phyloP scores from a whole-genome alignment of 2,797 vertebrate genomes.

The Holocentrus rufus region DNA sequence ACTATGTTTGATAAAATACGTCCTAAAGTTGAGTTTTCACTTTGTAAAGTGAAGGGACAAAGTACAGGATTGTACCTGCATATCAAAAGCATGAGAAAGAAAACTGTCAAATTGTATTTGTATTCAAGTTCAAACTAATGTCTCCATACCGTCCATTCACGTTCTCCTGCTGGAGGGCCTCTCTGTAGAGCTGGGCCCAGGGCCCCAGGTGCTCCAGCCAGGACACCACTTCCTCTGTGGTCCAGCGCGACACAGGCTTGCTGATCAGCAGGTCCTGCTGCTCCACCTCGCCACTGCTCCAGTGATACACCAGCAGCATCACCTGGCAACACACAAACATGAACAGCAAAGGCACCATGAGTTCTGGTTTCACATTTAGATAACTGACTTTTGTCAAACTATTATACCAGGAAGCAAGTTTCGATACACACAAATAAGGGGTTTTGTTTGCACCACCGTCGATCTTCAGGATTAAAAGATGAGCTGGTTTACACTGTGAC shows the following conservation, averaged over 20 bases:
- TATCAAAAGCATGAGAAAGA: background rate
- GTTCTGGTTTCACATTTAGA: background rate
- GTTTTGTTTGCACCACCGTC: background rate
- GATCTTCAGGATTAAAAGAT: background rate
- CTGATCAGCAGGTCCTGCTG: slow-evolving; percentile 86
- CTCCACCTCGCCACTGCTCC: slow-evolving; percentile 88
- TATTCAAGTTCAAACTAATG: background rate
- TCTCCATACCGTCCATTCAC: slow-evolving; percentile 91
- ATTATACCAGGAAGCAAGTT: background rate
- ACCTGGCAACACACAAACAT: slow-evolving; percentile 80
- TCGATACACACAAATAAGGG: background rate
- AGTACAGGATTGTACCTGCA: too few relatives aligned
- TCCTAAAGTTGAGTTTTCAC: too few relatives aligned
- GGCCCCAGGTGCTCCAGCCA: slow-evolving; percentile 93
- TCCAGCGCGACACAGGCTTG: slow-evolving; percentile 91
- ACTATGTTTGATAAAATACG: background rate
- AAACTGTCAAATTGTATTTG: background rate
- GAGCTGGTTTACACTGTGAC: background rate
- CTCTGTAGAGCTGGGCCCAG: slow-evolving; percentile 89
- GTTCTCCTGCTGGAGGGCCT: slow-evolving; percentile 86
- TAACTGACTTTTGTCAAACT: background rate
- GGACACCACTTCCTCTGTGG: slow-evolving; percentile 86
- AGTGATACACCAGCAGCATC: slow-evolving; percentile 91
- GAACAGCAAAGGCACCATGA: background rate
- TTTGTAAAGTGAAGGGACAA: too few relatives aligned